These are phyloP conservation scores for Drosophila putrida DNA, from an alignment of 2,888 invertebrate genomes.

Conservation along the genomic window DNA sequence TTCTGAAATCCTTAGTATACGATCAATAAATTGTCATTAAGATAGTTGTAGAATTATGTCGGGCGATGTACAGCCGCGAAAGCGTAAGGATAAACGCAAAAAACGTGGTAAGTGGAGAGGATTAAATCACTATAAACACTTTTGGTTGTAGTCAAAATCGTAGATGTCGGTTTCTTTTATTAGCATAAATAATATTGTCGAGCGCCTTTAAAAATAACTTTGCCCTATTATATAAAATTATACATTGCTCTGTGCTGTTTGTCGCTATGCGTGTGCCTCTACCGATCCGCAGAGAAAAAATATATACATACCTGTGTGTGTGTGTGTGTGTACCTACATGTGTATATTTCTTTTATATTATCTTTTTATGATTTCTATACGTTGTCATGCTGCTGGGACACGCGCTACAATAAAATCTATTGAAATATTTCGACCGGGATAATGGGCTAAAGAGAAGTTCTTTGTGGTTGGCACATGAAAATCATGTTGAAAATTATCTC, in stretches of 20 bases:
- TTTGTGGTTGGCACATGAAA: neutral
- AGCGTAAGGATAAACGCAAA: conserved; percentile 92
- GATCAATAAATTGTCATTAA: conserved; percentile 42
- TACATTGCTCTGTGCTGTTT: conserved; percentile 66
- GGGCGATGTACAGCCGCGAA: conserved; percentile 94
- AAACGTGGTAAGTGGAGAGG: conserved; percentile 88
- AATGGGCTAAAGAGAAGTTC: conserved; percentile 21
- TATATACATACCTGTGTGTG: conserved; percentile 9
- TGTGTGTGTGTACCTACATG: conserved; percentile 19
- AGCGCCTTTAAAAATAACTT: conserved; percentile 80
- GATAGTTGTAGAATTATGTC: conserved; percentile 88
- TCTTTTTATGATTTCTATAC: conserved; percentile 43
- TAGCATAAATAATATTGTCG: conserved; percentile 78
- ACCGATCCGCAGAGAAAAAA: conserved; percentile 16
- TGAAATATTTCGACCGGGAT: conserved; percentile 27
- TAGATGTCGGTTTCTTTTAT: conserved; percentile 73
- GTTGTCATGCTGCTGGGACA: conserved; percentile 37
- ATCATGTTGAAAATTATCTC: conserved; percentile 13
- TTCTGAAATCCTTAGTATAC: conserved; percentile 26
- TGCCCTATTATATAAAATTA: conserved; percentile 84
- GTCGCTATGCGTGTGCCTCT: conserved; percentile 75
- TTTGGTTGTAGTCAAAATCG: conserved; percentile 30
- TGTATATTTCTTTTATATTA: conserved; percentile 15
- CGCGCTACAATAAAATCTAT: conserved; percentile 25
- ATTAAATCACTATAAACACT: neutral